Conservation (phyloP, 35 echinoderm and acorn worm genomes). For the Heliocidaris tuberculata region DNA sequence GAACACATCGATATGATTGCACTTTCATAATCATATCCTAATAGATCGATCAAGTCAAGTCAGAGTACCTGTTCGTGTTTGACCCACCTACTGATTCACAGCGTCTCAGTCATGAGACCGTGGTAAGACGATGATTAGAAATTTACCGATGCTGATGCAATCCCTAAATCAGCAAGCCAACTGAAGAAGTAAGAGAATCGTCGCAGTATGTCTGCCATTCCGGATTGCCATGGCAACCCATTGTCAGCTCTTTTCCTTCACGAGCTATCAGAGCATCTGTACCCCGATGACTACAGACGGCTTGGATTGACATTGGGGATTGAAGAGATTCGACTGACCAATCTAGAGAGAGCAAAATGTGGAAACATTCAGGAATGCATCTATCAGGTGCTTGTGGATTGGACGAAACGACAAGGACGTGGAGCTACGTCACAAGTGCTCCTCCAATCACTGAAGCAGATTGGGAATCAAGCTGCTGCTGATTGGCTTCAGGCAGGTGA, state of each 20-base stretch:
- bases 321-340: background rate
- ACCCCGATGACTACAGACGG: background rate
- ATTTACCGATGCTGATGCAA: no score
- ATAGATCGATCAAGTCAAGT: no score
- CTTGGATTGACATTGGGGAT: conserved; percentile 8
- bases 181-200: background rate
- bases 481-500: conserved; percentile 44
- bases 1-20: no score
- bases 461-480: background rate
- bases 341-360: background rate
- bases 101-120: no score
- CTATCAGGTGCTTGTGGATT: conserved; percentile 34
- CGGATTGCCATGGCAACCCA: conserved; percentile 32
- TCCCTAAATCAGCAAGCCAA: background rate
- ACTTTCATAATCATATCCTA: no score
- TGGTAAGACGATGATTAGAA: no score
- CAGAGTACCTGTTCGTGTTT: no score
- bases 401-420: background rate
- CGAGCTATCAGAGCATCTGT: background rate
- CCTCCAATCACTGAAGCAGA: conserved; percentile 28
- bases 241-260: background rate
- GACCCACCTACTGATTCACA: no score
- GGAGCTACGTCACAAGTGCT: conserved; percentile 12
- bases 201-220: background rate
- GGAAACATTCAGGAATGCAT: background rate